These are phyloP conservation scores for Peromyscus leucopus DNA, from an alignment of 2,113 vertebrate genomes.

Conservation along the genomic window DNA sequence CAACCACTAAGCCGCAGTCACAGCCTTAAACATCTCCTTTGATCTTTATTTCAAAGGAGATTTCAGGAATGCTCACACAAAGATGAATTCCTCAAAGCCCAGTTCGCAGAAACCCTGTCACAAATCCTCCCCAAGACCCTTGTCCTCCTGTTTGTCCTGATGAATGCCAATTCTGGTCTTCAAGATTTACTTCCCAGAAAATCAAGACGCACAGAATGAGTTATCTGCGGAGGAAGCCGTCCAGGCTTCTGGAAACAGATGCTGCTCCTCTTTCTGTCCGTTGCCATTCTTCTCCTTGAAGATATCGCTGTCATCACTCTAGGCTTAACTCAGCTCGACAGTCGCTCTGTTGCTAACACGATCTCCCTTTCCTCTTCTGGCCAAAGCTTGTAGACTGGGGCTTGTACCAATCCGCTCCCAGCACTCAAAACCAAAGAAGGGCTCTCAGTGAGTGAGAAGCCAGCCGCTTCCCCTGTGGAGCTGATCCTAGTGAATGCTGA, in stretches of 20 bases:
- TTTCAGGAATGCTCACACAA: neutral
- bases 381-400: conserved; percentile 59
- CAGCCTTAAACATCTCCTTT: conserved; percentile 25
- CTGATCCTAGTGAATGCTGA: conserved; percentile 19
- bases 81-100: conserved; percentile 53
- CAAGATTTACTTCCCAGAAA: conserved; percentile 81
- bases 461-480: neutral
- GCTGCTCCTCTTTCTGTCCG: conserved; percentile 72
- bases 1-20: neutral
- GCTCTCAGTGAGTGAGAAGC: neutral
- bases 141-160: conserved; percentile 57
- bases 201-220: conserved; percentile 78
- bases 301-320: conserved; percentile 54
- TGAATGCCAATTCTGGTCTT: conserved; percentile 68
- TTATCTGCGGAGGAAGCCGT: conserved; percentile 78
- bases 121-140: conserved; percentile 59
- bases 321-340: conserved; percentile 81
- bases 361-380: conserved; percentile 75
- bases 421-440: conserved; percentile 46
- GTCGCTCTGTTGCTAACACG: conserved; percentile 66
- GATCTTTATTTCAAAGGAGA: conserved; percentile 20
- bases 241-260: conserved; percentile 74
- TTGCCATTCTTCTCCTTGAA: conserved; percentile 69
- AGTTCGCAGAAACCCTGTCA: conserved; percentile 58
- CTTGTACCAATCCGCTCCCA: conserved; percentile 50